Conservation (phyloP, 1,140 invertebrate genomes). For the Heliconius eleuchia region DNA sequence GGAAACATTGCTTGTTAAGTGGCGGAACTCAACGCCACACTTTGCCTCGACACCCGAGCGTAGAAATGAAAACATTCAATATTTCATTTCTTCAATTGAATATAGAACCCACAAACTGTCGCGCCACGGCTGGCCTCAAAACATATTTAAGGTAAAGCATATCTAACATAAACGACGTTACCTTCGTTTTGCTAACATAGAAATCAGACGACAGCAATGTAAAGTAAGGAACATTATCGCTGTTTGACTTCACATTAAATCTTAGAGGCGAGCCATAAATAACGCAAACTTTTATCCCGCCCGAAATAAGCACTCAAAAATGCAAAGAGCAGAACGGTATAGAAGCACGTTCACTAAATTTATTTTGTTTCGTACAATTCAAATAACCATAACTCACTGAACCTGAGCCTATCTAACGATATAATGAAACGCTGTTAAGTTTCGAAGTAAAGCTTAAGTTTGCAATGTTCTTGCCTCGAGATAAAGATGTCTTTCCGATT, state of each 20-base stretch:
- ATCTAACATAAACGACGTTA: constrained; percentile 28
- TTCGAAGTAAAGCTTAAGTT: constrained; percentile 71
- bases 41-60: too few species aligned
- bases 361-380: constrained; percentile 81
- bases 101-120: too few species aligned
- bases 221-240: constrained; percentile 77
- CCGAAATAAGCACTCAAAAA: constrained; percentile 82
- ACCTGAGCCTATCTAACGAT: constrained; percentile 79
- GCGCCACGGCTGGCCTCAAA: too few species aligned
- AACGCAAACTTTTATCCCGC: constrained; percentile 79
- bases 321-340: constrained; percentile 80
- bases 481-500: constrained; percentile 78
- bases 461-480: constrained; percentile 61
- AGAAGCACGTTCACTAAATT: constrained; percentile 80
- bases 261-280: constrained; percentile 76
- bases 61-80: too few species aligned
- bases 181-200: constrained; percentile 31
- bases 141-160: not conserved
- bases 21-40: too few species aligned
- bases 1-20: too few species aligned
- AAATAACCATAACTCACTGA: constrained; percentile 80
- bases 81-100: too few species aligned
- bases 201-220: constrained; percentile 57
- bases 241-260: constrained; percentile 81
- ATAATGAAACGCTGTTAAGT: constrained; percentile 80